Evolutionary conservation across 2,888 invertebrate species (phyloP).

Genomic region (Cantharis lateralis): DNA sequence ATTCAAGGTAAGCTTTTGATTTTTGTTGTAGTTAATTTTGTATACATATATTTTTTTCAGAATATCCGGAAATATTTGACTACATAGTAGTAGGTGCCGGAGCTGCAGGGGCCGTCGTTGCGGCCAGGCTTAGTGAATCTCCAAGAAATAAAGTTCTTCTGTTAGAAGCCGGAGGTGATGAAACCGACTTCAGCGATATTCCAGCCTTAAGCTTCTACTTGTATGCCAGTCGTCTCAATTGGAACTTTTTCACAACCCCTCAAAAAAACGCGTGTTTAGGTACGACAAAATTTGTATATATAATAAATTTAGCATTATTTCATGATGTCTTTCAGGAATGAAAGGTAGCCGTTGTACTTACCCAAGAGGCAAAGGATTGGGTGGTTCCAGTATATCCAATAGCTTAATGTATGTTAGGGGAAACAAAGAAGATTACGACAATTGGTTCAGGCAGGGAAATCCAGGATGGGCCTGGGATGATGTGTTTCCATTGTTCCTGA

Average conservation of each 20-base stretch:
- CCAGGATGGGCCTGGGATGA: constrained; percentile 56
- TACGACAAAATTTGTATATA: no score
- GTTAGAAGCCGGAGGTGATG: constrained; percentile 64
- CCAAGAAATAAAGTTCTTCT: constrained; percentile 67
- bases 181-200: constrained; percentile 12
- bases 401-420: constrained; percentile 33
- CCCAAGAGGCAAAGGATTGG: constrained; percentile 11
- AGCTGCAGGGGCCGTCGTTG: constrained; percentile 68
- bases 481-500: constrained; percentile 46
- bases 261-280: constrained; percentile 4
- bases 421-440: constrained; percentile 30
- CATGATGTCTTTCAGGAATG: not conserved
- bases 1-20: not conserved
- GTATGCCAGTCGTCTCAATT: not conserved
- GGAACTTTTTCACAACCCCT: constrained; percentile 7
- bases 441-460: constrained; percentile 39
- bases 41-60: no score
- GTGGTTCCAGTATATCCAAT: constrained; percentile 33
- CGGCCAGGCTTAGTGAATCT: constrained; percentile 67
- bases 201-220: not conserved
- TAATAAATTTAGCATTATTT: no score
- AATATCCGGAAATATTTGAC: constrained; percentile 58
- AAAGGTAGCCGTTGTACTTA: not conserved
- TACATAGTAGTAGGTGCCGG: constrained; percentile 72
- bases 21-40: no score